These are phyloP conservation scores for Xestoiulus laeticollis DNA, from an alignment of 2,888 invertebrate genomes.

Conservation along the genomic window DNA sequence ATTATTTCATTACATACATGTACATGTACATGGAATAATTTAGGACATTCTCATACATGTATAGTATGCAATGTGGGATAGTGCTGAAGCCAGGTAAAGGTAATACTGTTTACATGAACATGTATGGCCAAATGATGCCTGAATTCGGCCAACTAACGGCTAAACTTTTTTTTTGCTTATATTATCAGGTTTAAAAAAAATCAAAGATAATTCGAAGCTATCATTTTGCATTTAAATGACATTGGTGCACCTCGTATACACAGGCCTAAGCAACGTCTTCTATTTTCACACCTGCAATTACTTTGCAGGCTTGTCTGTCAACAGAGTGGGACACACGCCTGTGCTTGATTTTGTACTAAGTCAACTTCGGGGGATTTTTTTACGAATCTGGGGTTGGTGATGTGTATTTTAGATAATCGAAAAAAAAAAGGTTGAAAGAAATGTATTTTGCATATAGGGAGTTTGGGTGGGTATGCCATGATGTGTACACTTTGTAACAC, in stretches of 20 bases:
- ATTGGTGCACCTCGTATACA: not conserved
- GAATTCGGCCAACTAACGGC: not conserved
- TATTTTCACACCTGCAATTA: conserved; percentile 10
- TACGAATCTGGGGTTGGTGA: not conserved
- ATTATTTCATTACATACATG: too few species aligned
- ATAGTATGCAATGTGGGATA: too few species aligned
- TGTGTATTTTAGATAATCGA: not conserved
- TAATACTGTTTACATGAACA: too few species aligned
- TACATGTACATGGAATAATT: too few species aligned
- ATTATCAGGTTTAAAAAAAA: not conserved
- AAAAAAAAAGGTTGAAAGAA: not conserved
- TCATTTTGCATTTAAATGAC: not conserved
- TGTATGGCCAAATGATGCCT: not conserved
- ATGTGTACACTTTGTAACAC: conserved; percentile 2
- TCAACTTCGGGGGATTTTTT: not conserved
- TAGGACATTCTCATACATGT: too few species aligned
- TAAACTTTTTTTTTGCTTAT: not conserved
- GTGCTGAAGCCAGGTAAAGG: too few species aligned
- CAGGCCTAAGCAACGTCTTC: not conserved
- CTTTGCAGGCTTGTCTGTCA: conserved; percentile 10
- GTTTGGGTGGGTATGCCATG: not conserved
- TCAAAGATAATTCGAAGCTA: conserved; percentile 2
- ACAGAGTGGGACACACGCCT: not conserved
- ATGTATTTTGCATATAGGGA: not conserved
- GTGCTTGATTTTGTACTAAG: conserved; percentile 2